These are phyloP conservation scores for Megamerina dolium DNA, from an alignment of 2,888 invertebrate species.

Conservation along the genomic window DNA sequence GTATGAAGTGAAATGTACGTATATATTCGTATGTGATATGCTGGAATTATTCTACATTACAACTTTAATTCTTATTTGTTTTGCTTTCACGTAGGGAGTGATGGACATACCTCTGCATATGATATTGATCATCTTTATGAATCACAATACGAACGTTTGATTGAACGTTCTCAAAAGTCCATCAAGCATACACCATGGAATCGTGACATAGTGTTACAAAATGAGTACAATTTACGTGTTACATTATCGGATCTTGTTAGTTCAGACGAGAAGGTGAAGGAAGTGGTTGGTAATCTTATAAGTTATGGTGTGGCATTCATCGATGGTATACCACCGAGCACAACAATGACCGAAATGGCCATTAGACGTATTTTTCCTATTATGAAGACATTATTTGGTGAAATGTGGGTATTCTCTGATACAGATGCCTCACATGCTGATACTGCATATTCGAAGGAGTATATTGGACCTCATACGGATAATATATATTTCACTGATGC, in stretches of 20 bases:
- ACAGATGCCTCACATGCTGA: constrained; percentile 57
- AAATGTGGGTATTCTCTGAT: constrained; percentile 64
- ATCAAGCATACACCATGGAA: constrained; percentile 52
- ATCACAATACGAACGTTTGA: constrained; percentile 30
- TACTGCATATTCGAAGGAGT: constrained; percentile 65
- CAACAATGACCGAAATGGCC: constrained; percentile 50
- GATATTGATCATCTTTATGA: constrained; percentile 50
- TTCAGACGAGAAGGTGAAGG: constrained; percentile 47
- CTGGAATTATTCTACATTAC: no score
- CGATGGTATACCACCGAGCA: constrained; percentile 41
- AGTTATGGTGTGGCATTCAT: constrained; percentile 46
- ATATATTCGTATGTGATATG: constrained; percentile 13
- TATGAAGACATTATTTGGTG: constrained; percentile 67
- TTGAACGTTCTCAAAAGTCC: constrained; percentile 22
- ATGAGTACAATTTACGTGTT: constrained; percentile 45
- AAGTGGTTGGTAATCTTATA: constrained; percentile 49
- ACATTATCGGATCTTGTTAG: constrained; percentile 51
- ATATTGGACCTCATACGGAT: constrained; percentile 69
- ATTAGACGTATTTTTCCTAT: constrained; percentile 56
- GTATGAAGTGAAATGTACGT: constrained; percentile 55
- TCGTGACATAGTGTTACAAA: constrained; percentile 46
- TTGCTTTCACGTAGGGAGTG: constrained; percentile 53
- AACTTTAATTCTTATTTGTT: no score
- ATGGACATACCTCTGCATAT: constrained; percentile 55
- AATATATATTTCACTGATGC: constrained; percentile 72